Conservation (phyloP, 2,113 vertebrate species). For the Choloepus hoffmanni region DNA sequence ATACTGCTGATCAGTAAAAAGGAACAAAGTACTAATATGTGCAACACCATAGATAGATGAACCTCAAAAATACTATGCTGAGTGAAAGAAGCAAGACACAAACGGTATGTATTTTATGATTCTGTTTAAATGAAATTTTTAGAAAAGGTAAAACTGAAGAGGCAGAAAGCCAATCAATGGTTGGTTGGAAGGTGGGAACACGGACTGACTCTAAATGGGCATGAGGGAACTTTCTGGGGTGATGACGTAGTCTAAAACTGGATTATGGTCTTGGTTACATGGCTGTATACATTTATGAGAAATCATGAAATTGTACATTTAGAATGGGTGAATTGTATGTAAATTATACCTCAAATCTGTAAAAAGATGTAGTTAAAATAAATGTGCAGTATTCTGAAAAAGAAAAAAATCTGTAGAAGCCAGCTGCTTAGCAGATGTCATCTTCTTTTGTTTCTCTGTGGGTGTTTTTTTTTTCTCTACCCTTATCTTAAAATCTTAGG, state of each 20-base stretch:
- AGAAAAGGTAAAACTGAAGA: constrained; percentile 22
- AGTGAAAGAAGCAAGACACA: constrained; percentile 24
- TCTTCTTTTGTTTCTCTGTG: background rate
- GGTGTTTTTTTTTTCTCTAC: background rate
- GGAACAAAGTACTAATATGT: background rate
- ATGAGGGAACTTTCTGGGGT: background rate
- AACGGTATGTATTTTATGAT: background rate
- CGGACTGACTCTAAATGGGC: background rate
- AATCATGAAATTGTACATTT: background rate
- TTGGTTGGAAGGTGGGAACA: background rate
- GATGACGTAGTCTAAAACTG: constrained; percentile 2
- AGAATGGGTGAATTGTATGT: background rate
- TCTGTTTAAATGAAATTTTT: constrained; percentile 56
- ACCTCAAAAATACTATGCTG: constrained; percentile 9
- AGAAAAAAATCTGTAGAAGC: background rate
- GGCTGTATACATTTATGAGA: background rate
- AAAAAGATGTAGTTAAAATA: constrained; percentile 44
- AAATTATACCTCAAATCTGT: constrained; percentile 19
- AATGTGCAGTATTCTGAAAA: background rate
- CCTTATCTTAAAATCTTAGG: background rate
- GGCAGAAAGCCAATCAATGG: constrained; percentile 17
- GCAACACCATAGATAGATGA: background rate
- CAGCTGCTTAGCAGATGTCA: background rate
- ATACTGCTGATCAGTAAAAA: constrained; percentile 19
- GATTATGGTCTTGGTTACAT: background rate